These are phyloP conservation scores for Tromatobia lineatoria DNA, from an alignment of 2,888 invertebrate genomes.

Conservation along the genomic window DNA sequence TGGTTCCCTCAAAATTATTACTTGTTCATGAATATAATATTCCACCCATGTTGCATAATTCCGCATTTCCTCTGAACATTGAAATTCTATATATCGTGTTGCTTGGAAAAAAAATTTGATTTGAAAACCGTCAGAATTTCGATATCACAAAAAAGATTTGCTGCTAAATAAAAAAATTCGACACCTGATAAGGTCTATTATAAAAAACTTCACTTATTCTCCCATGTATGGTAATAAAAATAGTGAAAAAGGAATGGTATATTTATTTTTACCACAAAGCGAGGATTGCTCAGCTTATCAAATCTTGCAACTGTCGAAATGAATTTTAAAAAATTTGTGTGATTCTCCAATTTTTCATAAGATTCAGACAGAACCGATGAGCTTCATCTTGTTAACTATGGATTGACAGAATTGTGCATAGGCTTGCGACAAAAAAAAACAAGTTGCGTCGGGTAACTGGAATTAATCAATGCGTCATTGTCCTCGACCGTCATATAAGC, in stretches of 20 bases:
- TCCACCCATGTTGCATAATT: too few relatives aligned
- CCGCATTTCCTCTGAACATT: too few relatives aligned
- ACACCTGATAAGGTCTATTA: background rate
- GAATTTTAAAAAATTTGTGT: background rate
- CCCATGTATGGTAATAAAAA: too few relatives aligned
- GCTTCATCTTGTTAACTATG: background rate
- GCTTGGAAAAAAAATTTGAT: too few relatives aligned
- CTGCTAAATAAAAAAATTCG: background rate
- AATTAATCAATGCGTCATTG: constrained; percentile 51
- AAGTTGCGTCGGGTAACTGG: background rate
- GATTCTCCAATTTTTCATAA: background rate
- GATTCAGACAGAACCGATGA: background rate
- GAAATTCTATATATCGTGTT: too few relatives aligned
- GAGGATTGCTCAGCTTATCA: background rate
- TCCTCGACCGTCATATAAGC: background rate
- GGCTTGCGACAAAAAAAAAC: background rate
- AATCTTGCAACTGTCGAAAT: background rate
- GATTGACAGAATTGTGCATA: background rate
- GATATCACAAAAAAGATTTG: too few relatives aligned
- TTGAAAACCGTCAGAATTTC: too few relatives aligned
- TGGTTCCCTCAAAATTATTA: too few relatives aligned
- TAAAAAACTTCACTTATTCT: background rate
- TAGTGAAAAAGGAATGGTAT: too few relatives aligned
- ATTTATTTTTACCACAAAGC: background rate
- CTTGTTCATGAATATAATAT: too few relatives aligned